Percentiles rank a stretch among this genome's conserved stretches.
phyloP scores from a whole-genome alignment of 1,140 invertebrate species.

The Drosophila insularis region DNA sequence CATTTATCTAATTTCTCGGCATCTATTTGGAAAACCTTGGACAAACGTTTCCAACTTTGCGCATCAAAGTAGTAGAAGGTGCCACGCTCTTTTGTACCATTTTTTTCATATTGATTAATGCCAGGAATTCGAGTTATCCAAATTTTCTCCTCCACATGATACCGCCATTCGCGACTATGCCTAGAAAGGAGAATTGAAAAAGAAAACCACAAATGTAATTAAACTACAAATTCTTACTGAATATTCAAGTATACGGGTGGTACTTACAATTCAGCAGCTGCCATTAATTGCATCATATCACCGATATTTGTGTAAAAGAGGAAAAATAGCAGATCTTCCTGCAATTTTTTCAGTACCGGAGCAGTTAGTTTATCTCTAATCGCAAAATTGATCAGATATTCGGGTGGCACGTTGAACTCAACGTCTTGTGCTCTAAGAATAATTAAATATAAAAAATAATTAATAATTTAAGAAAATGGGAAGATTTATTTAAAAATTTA shows the following conservation, averaged over 20 bases:
- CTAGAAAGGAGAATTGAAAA: constrained; percentile 83
- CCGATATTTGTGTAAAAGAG: constrained; percentile 99
- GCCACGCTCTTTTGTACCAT: constrained; percentile 96
- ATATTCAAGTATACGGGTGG: not conserved
- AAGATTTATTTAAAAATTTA: constrained; percentile 43
- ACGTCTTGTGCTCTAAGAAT: constrained; percentile 95
- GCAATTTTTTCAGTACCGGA: constrained; percentile 97
- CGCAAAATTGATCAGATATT: constrained; percentile 97
- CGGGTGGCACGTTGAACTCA: constrained; percentile 98
- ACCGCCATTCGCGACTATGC: constrained; percentile 99
- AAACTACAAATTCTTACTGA: not conserved
- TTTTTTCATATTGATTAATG: constrained; percentile 94
- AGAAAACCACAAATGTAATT: constrained; percentile 4
- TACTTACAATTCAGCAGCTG: constrained; percentile 97
- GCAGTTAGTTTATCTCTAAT: constrained; percentile 97
- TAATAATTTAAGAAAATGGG: not conserved
- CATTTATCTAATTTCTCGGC: constrained; percentile 96
- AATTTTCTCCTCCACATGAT: constrained; percentile 99
- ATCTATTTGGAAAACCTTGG: constrained; percentile 98
- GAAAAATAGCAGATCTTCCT: constrained; percentile 99
- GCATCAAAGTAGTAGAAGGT: constrained; percentile 99
- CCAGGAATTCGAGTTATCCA: constrained; percentile 99
- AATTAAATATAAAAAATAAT: not conserved
- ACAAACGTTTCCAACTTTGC: constrained; percentile 96
- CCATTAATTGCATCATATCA: constrained; percentile 97